These are phyloP conservation scores for Penaeus chinensis DNA, from an alignment of 1,140 invertebrate genomes.

Conservation along the genomic window DNA sequence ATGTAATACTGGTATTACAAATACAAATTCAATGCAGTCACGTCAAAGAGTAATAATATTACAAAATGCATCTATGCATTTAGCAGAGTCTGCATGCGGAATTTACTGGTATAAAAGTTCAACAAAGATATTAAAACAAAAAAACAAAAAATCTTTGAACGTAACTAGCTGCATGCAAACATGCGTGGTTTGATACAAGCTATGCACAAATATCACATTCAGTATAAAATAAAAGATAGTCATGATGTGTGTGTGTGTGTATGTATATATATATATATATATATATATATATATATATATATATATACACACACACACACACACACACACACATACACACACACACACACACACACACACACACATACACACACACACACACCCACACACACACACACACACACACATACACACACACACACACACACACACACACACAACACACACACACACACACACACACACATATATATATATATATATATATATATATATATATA, in stretches of 20 bases:
- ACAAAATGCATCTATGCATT: too few species aligned
- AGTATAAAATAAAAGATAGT: neutral
- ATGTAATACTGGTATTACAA: too few species aligned
- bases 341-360: constrained; percentile 4
- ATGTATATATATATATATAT: constrained; percentile 24
- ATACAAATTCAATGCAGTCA: too few species aligned
- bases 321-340: constrained; percentile 10
- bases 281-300: constrained; percentile 36
- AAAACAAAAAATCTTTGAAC: too few species aligned
- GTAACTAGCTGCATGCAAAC: too few species aligned
- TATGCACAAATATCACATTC: neutral
- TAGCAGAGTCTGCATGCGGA: too few species aligned
- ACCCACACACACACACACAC: constrained; percentile 8
- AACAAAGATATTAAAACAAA: too few species aligned
- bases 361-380: constrained; percentile 8
- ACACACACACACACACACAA: neutral
- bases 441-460: neutral
- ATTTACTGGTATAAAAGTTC: too few species aligned
- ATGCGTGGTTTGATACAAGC: neutral
- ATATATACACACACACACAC: constrained; percentile 20
- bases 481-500: constrained; percentile 11
- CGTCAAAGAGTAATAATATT: too few species aligned
- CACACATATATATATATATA: neutral
- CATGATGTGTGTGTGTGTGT: neutral
- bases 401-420: constrained; percentile 17